Conservation (phyloP, 2,888 invertebrate species). For the Lasioglossum malachurum region DNA sequence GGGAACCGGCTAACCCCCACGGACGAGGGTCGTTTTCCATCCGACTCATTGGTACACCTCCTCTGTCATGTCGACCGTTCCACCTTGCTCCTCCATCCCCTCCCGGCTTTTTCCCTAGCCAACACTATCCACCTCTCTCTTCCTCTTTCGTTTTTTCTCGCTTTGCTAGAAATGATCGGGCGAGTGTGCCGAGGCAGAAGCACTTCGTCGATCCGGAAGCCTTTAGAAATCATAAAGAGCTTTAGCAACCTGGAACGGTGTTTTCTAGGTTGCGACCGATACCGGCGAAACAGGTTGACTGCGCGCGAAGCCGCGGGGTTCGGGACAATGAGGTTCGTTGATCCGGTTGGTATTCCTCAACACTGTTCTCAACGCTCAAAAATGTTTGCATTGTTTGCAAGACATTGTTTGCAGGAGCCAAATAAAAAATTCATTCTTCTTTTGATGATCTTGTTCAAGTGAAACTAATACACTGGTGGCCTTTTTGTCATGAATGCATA, state of each 20-base stretch:
- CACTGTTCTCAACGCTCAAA: too few relatives aligned
- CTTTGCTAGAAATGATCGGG: conserved; percentile 22
- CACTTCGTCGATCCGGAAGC: conserved; percentile 55
- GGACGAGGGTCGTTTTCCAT: conserved; percentile 73
- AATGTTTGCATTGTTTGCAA: too few relatives aligned
- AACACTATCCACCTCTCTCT: conserved; percentile 3
- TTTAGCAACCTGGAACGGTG: conserved; percentile 38
- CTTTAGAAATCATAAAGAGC: conserved; percentile 59
- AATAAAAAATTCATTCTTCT: too few relatives aligned
- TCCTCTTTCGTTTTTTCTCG: background rate
- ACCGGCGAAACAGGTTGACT: conserved; percentile 16
- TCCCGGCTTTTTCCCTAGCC: background rate
- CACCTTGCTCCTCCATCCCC: conserved; percentile 4
- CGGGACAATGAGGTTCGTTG: background rate
- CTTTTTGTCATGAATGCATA: too few relatives aligned
- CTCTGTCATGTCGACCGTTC: conserved; percentile 67
- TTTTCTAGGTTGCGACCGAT: conserved; percentile 26
- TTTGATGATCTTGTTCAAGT: too few relatives aligned
- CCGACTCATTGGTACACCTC: conserved; percentile 74
- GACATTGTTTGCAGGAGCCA: too few relatives aligned
- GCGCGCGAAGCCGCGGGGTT: background rate
- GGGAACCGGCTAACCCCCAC: conserved; percentile 51
- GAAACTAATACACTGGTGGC: too few relatives aligned
- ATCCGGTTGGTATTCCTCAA: background rate
- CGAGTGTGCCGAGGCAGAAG: conserved; percentile 10